A percentile compares a stretch with the other conserved stretches of the same genome.
Conservation (phyloP, 2,113 vertebrate species). For the Rhizomys pruinosus region DNA sequence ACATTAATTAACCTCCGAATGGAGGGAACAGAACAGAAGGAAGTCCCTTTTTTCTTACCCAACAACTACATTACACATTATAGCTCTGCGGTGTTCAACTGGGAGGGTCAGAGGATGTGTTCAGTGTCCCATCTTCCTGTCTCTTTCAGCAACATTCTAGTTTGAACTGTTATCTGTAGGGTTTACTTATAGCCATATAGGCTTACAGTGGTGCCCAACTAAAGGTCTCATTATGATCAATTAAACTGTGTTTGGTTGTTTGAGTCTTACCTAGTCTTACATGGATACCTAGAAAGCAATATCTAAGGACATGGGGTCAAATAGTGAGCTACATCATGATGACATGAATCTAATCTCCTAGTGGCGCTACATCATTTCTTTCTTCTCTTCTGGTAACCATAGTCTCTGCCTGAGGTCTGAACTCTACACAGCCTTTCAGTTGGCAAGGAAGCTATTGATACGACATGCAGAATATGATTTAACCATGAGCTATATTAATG, state of each 20-base stretch:
- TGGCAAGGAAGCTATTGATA: slow-evolving; percentile 30
- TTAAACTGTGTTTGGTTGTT: slow-evolving; percentile 61
- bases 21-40: too few species aligned
- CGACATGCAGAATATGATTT: slow-evolving; percentile 72
- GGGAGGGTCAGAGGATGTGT: neutral
- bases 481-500: slow-evolving; percentile 62
- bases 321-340: neutral
- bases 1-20: neutral
- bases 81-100: neutral
- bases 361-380: neutral
- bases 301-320: slow-evolving; percentile 43
- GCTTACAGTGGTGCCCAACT: neutral
- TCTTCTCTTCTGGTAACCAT: neutral
- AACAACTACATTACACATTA: neutral
- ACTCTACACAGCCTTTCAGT: neutral
- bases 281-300: slow-evolving; percentile 47
- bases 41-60: neutral
- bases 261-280: slow-evolving; percentile 72
- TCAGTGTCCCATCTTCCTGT: neutral
- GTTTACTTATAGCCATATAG: neutral
- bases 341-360: neutral
- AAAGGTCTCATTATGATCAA: neutral
- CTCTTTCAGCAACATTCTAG: neutral
- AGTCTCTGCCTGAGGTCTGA: slow-evolving; percentile 37
- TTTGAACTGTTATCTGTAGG: neutral